phyloP scores from a whole-genome alignment of 1,140 invertebrate genomes.

The Daktulosphaira vitifoliae region DNA sequence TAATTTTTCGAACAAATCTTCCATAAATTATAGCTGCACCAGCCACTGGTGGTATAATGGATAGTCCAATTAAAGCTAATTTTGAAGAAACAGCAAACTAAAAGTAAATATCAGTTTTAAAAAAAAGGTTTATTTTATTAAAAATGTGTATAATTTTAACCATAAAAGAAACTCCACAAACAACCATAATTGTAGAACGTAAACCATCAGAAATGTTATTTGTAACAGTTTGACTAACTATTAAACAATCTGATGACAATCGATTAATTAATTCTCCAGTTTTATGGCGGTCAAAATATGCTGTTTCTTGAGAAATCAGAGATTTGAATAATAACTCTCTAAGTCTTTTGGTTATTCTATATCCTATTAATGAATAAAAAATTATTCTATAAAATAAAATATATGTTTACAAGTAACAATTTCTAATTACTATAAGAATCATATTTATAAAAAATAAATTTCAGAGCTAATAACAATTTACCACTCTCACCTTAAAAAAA shows the following conservation, averaged over 20 bases:
- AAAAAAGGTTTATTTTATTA: too few species aligned
- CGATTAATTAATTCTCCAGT: conserved; percentile 94
- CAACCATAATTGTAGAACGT: conserved; percentile 71
- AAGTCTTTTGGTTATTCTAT: conserved; percentile 75
- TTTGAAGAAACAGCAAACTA: conserved; percentile 85
- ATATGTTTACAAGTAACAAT: too few species aligned
- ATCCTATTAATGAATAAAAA: conserved; percentile 49
- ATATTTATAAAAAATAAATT: too few species aligned
- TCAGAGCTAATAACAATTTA: too few species aligned
- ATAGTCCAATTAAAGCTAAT: conserved; percentile 71
- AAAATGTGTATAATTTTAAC: conserved; percentile 49
- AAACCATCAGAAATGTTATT: conserved; percentile 91
- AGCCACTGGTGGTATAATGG: conserved; percentile 81
- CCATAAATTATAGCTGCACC: conserved; percentile 81
- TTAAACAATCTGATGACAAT: conserved; percentile 75
- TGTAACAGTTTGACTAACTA: conserved; percentile 86
- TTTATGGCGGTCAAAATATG: conserved; percentile 86
- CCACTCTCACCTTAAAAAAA: too few species aligned
- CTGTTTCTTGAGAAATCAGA: conserved; percentile 81
- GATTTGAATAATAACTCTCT: conserved; percentile 72
- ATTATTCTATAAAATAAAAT: too few species aligned
- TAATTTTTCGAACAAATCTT: conserved; percentile 75
- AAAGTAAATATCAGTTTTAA: conserved; percentile 44
- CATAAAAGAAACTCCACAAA: conserved; percentile 87
- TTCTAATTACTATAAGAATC: too few species aligned